phyloP scores from a whole-genome alignment of 2,888 invertebrate species.

The Lamellibrachia columna region DNA sequence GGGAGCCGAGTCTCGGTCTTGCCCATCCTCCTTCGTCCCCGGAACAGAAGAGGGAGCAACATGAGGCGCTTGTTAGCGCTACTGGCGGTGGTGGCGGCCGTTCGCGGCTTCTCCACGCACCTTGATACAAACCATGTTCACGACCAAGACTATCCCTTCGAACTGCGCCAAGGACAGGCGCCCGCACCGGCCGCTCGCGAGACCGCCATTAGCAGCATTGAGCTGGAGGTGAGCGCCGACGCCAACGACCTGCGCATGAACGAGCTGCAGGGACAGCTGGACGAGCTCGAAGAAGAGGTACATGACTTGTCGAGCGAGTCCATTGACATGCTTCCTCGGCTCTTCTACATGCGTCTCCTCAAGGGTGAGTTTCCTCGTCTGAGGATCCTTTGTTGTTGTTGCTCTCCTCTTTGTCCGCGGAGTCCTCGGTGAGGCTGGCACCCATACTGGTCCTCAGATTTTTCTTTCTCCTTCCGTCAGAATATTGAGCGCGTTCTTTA shows the following conservation, averaged over 20 bases:
- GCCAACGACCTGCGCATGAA: conserved; percentile 20
- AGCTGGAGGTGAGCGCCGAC: conserved; percentile 20
- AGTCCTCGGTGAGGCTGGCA: not conserved
- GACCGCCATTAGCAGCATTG: not conserved
- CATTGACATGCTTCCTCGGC: not conserved
- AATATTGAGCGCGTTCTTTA: not conserved
- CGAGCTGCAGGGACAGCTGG: not conserved
- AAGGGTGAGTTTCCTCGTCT: conserved; percentile 13
- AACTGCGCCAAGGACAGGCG: too few relatives aligned
- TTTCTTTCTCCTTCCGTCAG: not conserved
- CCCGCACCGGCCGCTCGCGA: not conserved
- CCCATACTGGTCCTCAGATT: too few relatives aligned
- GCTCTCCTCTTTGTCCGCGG: too few relatives aligned
- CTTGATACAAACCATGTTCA: not conserved
- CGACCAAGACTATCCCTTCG: conserved; percentile 19
- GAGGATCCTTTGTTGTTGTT: not conserved
- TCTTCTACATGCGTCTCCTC: conserved; percentile 17
- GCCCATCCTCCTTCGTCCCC: conserved; percentile 16
- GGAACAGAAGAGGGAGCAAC: conserved; percentile 16
- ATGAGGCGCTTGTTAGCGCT: conserved; percentile 16
- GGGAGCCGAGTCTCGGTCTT: not conserved
- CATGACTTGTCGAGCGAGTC: not conserved
- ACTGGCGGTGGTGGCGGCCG: not conserved
- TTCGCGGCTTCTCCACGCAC: not conserved
- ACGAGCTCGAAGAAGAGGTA: not conserved